Evolutionary conservation across 2,888 invertebrate species (phyloP), one percentile per base, ranked within the genome.

Genomic region (Acanthacorydalis orientalis): DNA sequence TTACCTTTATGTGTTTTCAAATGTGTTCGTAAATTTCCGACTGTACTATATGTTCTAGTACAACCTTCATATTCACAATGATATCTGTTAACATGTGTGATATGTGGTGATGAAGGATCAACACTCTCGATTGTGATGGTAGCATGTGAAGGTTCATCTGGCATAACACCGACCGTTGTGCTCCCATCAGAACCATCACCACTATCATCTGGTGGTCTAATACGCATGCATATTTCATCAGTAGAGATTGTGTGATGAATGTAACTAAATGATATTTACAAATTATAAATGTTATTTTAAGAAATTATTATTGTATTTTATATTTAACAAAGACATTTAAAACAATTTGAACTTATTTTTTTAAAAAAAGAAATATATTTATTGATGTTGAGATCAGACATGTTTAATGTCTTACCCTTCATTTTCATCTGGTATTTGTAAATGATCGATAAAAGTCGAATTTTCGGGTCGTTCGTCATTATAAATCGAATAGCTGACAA

Each of bases 1-100:
- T 47, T 31, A 91, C 93, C 93, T 80, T 84, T 88, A 61, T 95
- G 93, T 48, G 91, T 91, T 72, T 93, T 95, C 76, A 90, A 80
- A 68, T 95, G 95, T 51, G 93, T 93, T 60, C 90, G 78, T 54
- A 95, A 72, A 68, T 95, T 95, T 46, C 93, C 93, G 55, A 89
- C 83, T 7, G 93, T 93, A 62, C 90, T 92, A 65, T 93, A 93
- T 48, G 88, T 88, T 56, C 91, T 73, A 52, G 76, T 73, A 64
- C 93, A 93, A 12, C 87, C 88, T 51, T 85, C 83, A 67, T 83
- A 91, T 67, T 90, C 86, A 68, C 93, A 95, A 59, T 75, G 77
- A 64, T 86, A 91, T 56, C 89, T 72, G 56, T 79, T 80, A 38
- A 75, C 68, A 57, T 73, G 73, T 44, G 70, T 70, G 55, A 74